Percentiles rank a stretch among this genome's conserved stretches.
Conservation (phyloP, 2,113 vertebrate genomes). For the Clarias macrocephalus region DNA sequence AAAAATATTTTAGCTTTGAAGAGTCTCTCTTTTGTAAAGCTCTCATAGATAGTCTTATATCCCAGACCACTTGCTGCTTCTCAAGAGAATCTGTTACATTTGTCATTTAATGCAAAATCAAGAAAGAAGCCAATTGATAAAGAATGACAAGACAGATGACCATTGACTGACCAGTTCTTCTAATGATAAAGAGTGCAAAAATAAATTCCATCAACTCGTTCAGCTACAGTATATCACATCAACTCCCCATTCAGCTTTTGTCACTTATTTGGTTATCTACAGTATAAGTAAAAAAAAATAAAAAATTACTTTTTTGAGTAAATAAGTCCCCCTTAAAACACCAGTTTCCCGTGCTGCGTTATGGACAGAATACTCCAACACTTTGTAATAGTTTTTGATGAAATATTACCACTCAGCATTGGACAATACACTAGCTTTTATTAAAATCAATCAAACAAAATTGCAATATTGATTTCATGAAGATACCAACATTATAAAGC, state of each 20-base stretch:
- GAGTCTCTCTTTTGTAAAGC: not conserved
- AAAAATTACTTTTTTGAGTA: too few species aligned
- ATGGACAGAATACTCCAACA: not conserved
- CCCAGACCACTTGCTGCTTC: not conserved
- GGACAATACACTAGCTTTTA: not conserved
- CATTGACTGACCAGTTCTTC: not conserved
- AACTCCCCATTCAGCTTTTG: not conserved
- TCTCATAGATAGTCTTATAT: not conserved
- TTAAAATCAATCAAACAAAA: not conserved
- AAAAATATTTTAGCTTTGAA: not conserved
- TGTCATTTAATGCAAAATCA: not conserved
- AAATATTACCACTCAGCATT: not conserved
- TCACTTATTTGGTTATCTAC: not conserved
- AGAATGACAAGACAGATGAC: too few species aligned
- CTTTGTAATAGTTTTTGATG: not conserved
- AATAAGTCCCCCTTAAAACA: not conserved
- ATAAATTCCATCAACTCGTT: not conserved
- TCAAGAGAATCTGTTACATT: not conserved
- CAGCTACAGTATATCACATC: not conserved
- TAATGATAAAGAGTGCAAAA: not conserved
- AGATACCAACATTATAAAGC: not conserved
- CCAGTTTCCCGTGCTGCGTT: not conserved
- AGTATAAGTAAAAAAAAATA: too few species aligned
- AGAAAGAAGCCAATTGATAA: not conserved
- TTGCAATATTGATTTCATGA: not conserved